phyloP scores from a whole-genome alignment of 2,113 vertebrate species.

The Bambusicola thoracicus region DNA sequence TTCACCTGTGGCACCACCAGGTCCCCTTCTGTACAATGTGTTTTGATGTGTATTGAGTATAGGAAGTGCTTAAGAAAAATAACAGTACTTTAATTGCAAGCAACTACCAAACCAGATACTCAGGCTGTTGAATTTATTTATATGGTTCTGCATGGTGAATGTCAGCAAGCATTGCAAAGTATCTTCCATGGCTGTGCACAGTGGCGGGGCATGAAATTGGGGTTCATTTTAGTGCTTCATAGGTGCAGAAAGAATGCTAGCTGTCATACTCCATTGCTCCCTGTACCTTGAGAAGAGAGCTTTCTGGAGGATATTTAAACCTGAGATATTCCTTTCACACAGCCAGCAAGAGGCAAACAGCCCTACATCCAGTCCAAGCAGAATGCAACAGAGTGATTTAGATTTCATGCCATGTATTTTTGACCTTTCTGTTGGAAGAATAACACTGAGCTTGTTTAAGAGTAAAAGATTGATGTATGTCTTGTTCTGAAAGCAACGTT shows the following conservation, averaged over 20 bases:
- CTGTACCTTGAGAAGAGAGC: background rate
- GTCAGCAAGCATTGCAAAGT: background rate
- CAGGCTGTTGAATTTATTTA: background rate
- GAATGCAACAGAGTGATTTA: background rate
- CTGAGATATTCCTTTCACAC: background rate
- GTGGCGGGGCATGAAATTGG: background rate
- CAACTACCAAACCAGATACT: background rate
- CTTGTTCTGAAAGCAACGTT: background rate
- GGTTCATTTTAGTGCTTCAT: background rate
- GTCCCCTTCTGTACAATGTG: background rate
- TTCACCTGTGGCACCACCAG: fast-evolving
- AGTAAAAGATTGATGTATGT: background rate
- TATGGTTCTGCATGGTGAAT: background rate
- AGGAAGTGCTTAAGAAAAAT: background rate
- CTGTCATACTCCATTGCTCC: fast-evolving
- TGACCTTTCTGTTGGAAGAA: constrained; percentile 16
- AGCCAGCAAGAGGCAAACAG: background rate
- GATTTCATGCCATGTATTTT: background rate
- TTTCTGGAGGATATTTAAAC: background rate
- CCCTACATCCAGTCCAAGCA: background rate
- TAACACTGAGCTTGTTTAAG: constrained; percentile 16
- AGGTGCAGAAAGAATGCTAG: background rate
- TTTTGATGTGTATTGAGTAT: background rate
- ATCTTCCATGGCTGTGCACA: background rate
- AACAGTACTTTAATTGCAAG: background rate